Conservation (phyloP, 2,113 vertebrate genomes). For the Melanotaenia duboulayi region DNA sequence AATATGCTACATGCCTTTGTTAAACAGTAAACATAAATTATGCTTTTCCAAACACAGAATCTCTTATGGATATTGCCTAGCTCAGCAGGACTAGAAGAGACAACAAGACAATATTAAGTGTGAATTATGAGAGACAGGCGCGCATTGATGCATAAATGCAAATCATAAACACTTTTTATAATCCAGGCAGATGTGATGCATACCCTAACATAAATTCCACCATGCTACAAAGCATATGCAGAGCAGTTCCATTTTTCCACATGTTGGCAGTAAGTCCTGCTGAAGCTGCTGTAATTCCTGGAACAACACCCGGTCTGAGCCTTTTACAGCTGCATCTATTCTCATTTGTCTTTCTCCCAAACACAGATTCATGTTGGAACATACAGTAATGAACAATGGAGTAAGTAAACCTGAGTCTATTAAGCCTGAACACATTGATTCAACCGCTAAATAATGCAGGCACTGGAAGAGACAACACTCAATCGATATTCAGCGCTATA, state of each 20-base stretch:
- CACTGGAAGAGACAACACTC: conserved; percentile 65
- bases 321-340: conserved; percentile 36
- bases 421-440: conserved; percentile 74
- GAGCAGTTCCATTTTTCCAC: conserved; percentile 24
- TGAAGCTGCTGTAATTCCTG: conserved; percentile 28
- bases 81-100: conserved; percentile 22
- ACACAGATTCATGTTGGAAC: conserved; percentile 45
- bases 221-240: conserved; percentile 21
- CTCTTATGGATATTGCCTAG: conserved; percentile 22
- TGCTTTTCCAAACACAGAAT: conserved; percentile 30
- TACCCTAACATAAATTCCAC: conserved; percentile 11
- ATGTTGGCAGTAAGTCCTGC: conserved; percentile 44
- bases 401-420: conserved; percentile 78
- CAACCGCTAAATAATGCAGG: conserved; percentile 74
- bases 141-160: conserved; percentile 37
- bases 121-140: conserved; percentile 43
- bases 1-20: conserved; percentile 24
- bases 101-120: conserved; percentile 15
- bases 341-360: conserved; percentile 21
- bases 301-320: conserved; percentile 36
- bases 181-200: conserved; percentile 26
- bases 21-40: conserved; percentile 18
- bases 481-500: conserved; percentile 67
- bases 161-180: conserved; percentile 47
- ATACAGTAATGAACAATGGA: conserved; percentile 63